These are phyloP conservation scores for Neuroterus valhalla DNA, from an alignment of 1,140 invertebrate species.

Conservation along the genomic window DNA sequence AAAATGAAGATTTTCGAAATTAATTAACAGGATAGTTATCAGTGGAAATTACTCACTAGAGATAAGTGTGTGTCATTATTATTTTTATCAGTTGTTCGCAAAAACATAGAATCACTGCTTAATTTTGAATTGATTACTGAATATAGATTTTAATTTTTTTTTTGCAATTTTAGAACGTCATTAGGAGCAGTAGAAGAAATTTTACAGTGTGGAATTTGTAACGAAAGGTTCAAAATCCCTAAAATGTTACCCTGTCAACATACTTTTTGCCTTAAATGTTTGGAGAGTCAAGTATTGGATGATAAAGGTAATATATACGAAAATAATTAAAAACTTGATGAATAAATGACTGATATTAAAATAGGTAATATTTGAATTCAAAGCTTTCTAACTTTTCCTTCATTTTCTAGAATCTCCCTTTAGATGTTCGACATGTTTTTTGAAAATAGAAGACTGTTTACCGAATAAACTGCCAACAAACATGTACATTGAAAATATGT, in stretches of 20 bases:
- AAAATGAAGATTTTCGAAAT: neutral
- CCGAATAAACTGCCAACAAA: conserved; percentile 77
- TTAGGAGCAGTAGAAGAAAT: conserved; percentile 79
- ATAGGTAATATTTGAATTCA: no score
- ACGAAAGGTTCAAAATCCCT: conserved; percentile 80
- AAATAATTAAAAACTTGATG: conserved; percentile 7
- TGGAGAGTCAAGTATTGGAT: conserved; percentile 69
- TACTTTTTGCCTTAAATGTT: conserved; percentile 82
- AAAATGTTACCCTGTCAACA: conserved; percentile 86
- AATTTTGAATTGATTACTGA: neutral
- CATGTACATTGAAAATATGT: conserved; percentile 76
- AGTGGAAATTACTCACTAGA: no score
- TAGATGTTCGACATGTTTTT: conserved; percentile 58
- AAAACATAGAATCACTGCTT: neutral
- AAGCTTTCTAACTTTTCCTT: no score
- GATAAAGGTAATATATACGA: conserved; percentile 18
- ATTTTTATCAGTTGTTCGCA: no score
- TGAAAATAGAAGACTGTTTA: conserved; percentile 39
- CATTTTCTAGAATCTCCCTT: conserved; percentile 17
- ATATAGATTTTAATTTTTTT: neutral
- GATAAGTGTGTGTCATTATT: no score
- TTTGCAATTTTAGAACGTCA: conserved; percentile 65
- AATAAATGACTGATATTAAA: neutral
- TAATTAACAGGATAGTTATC: no score
- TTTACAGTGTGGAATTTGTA: conserved; percentile 82